Evolutionary conservation across 2,113 vertebrate genomes (phyloP).

Genomic region (Engystomops pustulosus): DNA sequence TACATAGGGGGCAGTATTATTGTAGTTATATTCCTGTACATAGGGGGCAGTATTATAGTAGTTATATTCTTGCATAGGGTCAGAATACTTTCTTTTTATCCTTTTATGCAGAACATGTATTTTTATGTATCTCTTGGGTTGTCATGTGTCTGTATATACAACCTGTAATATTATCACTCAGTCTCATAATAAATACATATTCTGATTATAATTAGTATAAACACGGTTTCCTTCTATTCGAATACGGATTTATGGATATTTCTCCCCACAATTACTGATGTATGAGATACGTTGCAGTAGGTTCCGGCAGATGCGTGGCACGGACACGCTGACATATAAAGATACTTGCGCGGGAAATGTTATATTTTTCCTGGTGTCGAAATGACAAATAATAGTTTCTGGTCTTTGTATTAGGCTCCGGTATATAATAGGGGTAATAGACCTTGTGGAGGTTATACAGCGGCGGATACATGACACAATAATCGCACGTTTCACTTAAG

Average conservation of each 20-base stretch:
- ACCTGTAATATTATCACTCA: neutral
- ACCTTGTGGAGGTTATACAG: neutral
- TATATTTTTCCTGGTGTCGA: neutral
- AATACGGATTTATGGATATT: slow-evolving; percentile 28
- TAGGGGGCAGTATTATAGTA: slow-evolving; percentile 4
- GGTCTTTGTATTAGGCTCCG: neutral
- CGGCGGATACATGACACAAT: neutral
- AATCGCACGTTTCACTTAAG: neutral
- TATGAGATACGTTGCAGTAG: slow-evolving; percentile 31
- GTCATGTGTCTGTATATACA: neutral
- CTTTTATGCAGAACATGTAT: too few relatives aligned
- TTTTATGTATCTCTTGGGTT: neutral
- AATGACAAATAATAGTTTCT: slow-evolving; percentile 50
- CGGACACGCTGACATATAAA: neutral
- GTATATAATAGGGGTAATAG: slow-evolving; percentile 16
- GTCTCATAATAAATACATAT: slow-evolving; percentile 26
- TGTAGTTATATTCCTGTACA: neutral
- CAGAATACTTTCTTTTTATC: too few relatives aligned
- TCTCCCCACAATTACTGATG: slow-evolving; percentile 49
- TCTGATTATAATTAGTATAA: slow-evolving; percentile 21
- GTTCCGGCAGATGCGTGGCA: slow-evolving; percentile 20
- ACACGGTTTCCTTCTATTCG: neutral
- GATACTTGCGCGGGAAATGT: slow-evolving; percentile 1
- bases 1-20: neutral
- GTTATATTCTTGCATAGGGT: neutral